Evolutionary conservation across 2,113 vertebrate genomes (phyloP).

Genomic region (Nothocercus julius): DNA sequence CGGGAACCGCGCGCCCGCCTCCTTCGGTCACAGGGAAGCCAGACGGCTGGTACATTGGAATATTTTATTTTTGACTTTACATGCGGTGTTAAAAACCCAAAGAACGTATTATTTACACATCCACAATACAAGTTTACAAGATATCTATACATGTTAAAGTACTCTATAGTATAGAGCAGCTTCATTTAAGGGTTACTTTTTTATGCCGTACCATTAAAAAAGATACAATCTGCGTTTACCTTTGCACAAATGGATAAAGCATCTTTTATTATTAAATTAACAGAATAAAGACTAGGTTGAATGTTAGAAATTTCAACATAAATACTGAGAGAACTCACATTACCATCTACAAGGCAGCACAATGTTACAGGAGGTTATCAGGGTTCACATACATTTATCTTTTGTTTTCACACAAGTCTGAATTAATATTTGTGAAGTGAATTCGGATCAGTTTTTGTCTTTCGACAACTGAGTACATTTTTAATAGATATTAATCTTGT

Average conservation of each 20-base stretch:
- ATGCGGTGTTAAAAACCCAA: conserved; percentile 99
- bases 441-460: conserved; percentile 71
- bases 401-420: conserved; percentile 76
- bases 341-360: conserved; percentile 97
- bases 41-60: conserved; percentile 77
- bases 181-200: conserved; percentile 86
- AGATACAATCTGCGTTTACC: conserved; percentile 90
- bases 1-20: too few species aligned
- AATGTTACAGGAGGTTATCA: conserved; percentile 86
- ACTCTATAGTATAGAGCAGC: conserved; percentile 93
- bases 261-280: conserved; percentile 88
- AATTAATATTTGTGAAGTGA: conserved; percentile 81
- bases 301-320: conserved; percentile 88
- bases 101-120: conserved; percentile 98
- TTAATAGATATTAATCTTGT: conserved; percentile 80
- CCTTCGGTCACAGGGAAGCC: neutral
- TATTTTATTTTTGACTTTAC: conserved; percentile 99
- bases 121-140: conserved; percentile 99
- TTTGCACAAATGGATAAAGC: conserved; percentile 90
- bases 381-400: conserved; percentile 82
- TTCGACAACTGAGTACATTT: conserved; percentile 65
- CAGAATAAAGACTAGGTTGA: conserved; percentile 89
- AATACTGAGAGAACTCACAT: conserved; percentile 88
- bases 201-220: conserved; percentile 93
- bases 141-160: conserved; percentile 97